Percentiles rank a stretch among this genome's conserved stretches.
Conservation (phyloP, 2,888 invertebrate species). For the Tachina grossa region DNA sequence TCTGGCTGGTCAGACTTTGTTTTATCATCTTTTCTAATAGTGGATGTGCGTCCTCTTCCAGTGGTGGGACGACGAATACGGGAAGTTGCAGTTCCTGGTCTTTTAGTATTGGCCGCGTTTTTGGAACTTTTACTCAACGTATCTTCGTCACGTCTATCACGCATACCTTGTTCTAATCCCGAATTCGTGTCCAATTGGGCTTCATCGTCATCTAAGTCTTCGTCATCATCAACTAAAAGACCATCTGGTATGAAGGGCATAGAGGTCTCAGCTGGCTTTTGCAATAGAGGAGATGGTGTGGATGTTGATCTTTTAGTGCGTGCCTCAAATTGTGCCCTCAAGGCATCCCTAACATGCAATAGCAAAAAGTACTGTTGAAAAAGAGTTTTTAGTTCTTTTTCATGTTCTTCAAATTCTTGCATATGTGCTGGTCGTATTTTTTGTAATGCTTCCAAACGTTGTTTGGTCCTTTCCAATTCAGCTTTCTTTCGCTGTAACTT, state of each 20-base stretch:
- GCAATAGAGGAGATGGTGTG: slow-evolving; percentile 77
- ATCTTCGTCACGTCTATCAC: slow-evolving; percentile 79
- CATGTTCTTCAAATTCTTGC: slow-evolving; percentile 96
- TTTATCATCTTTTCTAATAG: slow-evolving; percentile 53
- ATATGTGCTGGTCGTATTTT: slow-evolving; percentile 98
- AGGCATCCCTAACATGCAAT: slow-evolving; percentile 93
- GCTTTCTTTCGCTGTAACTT: slow-evolving; percentile 95
- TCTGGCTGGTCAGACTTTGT: slow-evolving; percentile 72
- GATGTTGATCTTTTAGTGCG: slow-evolving; percentile 78
- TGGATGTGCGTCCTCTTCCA: slow-evolving; percentile 78
- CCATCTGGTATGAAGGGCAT: slow-evolving; percentile 82
- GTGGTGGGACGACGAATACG: slow-evolving; percentile 81
- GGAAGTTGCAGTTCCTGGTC: slow-evolving; percentile 76
- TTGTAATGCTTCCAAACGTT: slow-evolving; percentile 95
- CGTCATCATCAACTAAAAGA: slow-evolving; percentile 81
- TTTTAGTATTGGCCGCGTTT: slow-evolving; percentile 68
- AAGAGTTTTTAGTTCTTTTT: slow-evolving; percentile 91
- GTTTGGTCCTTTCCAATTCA: slow-evolving; percentile 96
- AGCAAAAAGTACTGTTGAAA: slow-evolving; percentile 95
- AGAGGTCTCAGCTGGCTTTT: slow-evolving; percentile 80
- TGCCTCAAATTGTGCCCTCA: slow-evolving; percentile 90
- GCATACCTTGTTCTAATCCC: slow-evolving; percentile 78
- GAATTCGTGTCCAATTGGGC: slow-evolving; percentile 71
- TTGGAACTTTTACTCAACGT: slow-evolving; percentile 71
- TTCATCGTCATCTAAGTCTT: slow-evolving; percentile 75